Evolutionary conservation across 2,888 invertebrate genomes (phyloP), one percentile per base, ranked within the genome.

Genomic region (Lysandra coridon): DNA sequence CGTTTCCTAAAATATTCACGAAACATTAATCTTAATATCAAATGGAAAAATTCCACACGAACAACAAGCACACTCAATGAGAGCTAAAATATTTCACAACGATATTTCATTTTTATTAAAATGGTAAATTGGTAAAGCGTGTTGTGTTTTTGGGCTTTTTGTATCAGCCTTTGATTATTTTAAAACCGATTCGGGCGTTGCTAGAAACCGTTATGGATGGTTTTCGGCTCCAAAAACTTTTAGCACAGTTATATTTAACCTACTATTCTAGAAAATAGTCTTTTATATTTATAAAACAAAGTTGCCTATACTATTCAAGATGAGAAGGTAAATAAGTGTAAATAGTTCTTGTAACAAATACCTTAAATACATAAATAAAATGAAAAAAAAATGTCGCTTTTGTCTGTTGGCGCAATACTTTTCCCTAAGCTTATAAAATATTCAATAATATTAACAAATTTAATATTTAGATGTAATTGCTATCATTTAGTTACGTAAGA

Each of bases 71-170:
- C 69, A 33, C 69, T 69, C 33, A 33, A 14, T 69, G 33, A 69
- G 33, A 33, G 69, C 69, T 69, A 33, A 37, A 69, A 69, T 69
- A 69, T 69, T 69, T 69, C 69, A 33, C 23, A 12, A 10, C 69
- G 33, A 69, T 69, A 69, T 69, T 69, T 69, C 69, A 69, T 69
- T 33, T 69, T 69, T 69, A 69, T 69, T 69, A 69, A 69, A 69
- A 69, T 33, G 33, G 69, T 69, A 33, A 69, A 69, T 69, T 69
- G 33, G 14, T 5, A 69, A 69, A 69, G 69, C 69, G 14, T 69
- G 69, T 69, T 33, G 17, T 33, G 12, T 69, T 33, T 69, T 69
- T 12, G 33, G 12, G 4, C 33, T 69, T 64, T 69, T 69, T 69
- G 69, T 69, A 37, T 7, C 33, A 69, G 64, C 69, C 69, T 33